These are phyloP conservation scores for Philereme transversata DNA, from an alignment of 2,888 invertebrate species.

Conservation along the genomic window DNA sequence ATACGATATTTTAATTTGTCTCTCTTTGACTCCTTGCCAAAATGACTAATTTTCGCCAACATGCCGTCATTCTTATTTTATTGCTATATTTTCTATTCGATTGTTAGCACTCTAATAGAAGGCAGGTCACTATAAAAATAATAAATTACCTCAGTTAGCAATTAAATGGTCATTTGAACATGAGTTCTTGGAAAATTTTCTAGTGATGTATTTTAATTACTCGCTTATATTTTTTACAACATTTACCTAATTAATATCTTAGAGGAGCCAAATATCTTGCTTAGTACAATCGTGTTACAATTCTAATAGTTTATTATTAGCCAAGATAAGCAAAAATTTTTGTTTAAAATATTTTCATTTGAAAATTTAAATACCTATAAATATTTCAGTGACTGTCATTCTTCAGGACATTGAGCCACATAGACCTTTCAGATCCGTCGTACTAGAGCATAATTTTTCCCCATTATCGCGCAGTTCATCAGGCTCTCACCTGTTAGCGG, in stretches of 20 bases:
- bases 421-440: conserved; percentile 25
- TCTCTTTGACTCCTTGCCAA: conserved; percentile 75
- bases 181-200: conserved; percentile 28
- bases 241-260: conserved; percentile 5
- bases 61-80: conserved; percentile 66
- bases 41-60: conserved; percentile 74
- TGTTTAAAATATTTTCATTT: no score
- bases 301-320: conserved; percentile 4
- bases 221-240: conserved; percentile 4
- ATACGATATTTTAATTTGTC: conserved; percentile 70
- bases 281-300: conserved; percentile 4
- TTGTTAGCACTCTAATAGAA: conserved; percentile 54
- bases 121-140: conserved; percentile 54
- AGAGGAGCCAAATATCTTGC: conserved; percentile 14
- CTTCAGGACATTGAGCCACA: conserved; percentile 3
- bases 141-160: conserved; percentile 38
- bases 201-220: conserved; percentile 32
- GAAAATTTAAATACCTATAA: no score
- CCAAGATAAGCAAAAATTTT: background rate
- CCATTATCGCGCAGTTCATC: conserved; percentile 24
- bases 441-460: conserved; percentile 22
- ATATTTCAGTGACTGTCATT: conserved; percentile 8
- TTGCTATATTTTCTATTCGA: conserved; percentile 64
- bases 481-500: conserved; percentile 24
- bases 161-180: conserved; percentile 27